phyloP scores from a whole-genome alignment of 2,888 invertebrate species.

The Arctia plantaginis region DNA sequence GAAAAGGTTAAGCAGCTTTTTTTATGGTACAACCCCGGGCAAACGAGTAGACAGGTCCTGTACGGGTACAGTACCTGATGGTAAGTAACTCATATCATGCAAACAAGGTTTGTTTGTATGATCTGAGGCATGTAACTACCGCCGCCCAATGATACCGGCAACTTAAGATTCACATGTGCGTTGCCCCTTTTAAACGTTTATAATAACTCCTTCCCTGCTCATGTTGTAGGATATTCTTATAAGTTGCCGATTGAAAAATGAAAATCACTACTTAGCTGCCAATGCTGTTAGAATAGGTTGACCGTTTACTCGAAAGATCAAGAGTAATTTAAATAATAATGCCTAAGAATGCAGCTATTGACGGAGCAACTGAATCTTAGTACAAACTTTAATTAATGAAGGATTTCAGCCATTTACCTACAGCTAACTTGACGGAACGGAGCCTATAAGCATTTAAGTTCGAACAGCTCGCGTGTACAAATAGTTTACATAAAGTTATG shows the following conservation, averaged over 20 bases:
- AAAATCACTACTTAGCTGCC: no score
- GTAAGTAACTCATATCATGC: no score
- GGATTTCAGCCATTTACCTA: neutral
- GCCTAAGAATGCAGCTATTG: neutral
- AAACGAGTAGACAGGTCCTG: no score
- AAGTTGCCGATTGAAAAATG: neutral
- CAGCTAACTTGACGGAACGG: neutral
- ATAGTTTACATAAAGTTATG: neutral
- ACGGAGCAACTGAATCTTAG: neutral
- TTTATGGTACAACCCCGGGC: no score
- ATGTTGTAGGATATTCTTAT: neutral
- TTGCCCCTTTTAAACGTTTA: no score
- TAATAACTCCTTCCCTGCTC: neutral
- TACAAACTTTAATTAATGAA: neutral
- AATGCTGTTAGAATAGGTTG: no score
- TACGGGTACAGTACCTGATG: no score
- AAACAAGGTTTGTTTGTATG: no score
- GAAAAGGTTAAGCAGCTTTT: conserved; percentile 1
- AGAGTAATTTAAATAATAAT: neutral
- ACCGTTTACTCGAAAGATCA: no score
- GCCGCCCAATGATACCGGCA: no score
- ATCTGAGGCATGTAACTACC: no score
- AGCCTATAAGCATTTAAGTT: neutral
- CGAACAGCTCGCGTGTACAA: neutral
- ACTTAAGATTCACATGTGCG: no score